Evolutionary conservation across 2,888 invertebrate genomes (phyloP), one percentile per base, ranked within the genome.

Genomic region (Piscicola geometra): DNA sequence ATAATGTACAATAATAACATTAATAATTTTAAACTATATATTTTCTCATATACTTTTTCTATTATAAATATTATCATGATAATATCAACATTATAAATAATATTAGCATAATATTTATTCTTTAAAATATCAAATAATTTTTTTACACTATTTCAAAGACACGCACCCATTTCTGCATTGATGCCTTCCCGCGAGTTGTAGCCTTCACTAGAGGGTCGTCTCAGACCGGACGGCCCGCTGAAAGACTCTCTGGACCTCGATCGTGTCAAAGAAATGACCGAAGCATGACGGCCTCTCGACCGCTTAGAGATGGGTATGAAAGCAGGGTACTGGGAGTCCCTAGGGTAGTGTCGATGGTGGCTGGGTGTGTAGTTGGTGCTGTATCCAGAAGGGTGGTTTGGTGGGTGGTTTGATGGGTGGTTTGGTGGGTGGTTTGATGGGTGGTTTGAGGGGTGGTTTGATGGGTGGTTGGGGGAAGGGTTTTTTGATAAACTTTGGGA

Each of bases 201-300:
- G 32, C 73, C n/a, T 21, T 73, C 73, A 33, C 73, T 73, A n/a
- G 73, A 73, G 12, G 73, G 73, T 25, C 73, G n/a, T n/a, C 73
- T 56, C 50, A 50, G 41, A 25, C 71, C 71, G 28, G 52, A 41
- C 1, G 30, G 50, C n/a, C 28, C 15, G 52, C 30, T 25, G 21
- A 73, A 52, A 1, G 73, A 73, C 36, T 73, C 73, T 50, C 52
- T 71, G 25, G 71, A 71, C 35, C 73, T 73, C 32, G 73, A 73
- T 30, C 64, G 56, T 21, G 33, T 33, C 64, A 73, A 30, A 21
- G 52, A 56, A 21, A 33, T 32, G n/a, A 52, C 73, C 12, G 73
- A 73, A 32, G 56, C 60, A 36, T 73, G 73, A 36, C 73, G 73
- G 33, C 56, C 47, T 9, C 73, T 47, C 25, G 71, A 71, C 28